These are phyloP conservation scores for Drosophila oshimai DNA, from an alignment of 1,140 invertebrate species.

Conservation along the genomic window DNA sequence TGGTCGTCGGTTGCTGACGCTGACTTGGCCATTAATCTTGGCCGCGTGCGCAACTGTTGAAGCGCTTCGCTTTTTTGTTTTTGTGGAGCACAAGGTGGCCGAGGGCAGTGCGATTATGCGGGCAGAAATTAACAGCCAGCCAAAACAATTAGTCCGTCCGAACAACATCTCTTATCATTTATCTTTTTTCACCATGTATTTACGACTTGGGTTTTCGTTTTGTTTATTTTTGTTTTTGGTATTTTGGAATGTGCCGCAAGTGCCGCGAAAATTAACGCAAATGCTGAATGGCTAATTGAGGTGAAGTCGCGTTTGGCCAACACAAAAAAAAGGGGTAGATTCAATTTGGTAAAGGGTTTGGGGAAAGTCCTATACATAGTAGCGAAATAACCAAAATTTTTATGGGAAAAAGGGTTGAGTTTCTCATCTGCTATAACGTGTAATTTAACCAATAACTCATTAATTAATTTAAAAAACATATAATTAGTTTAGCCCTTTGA, in stretches of 20 bases:
- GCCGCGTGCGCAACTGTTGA: slow-evolving; percentile 79
- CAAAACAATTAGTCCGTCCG: slow-evolving; percentile 72
- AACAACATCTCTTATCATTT: slow-evolving; percentile 52
- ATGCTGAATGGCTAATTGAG: slow-evolving; percentile 67
- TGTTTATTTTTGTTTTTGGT: slow-evolving; percentile 6
- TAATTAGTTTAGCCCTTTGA: too few species aligned
- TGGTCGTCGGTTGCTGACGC: not conserved
- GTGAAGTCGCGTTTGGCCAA: slow-evolving; percentile 14
- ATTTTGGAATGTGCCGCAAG: slow-evolving; percentile 77
- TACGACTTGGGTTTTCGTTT: slow-evolving; percentile 28
- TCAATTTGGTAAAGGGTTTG: not conserved
- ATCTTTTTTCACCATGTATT: slow-evolving; percentile 39
- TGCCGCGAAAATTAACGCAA: slow-evolving; percentile 79
- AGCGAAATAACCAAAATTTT: too few species aligned
- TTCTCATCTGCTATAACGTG: too few species aligned
- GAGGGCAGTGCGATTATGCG: slow-evolving; percentile 73
- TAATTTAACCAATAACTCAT: too few species aligned
- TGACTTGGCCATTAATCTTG: slow-evolving; percentile 64
- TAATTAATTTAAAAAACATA: too few species aligned
- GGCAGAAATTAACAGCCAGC: slow-evolving; percentile 75
- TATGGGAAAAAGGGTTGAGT: too few species aligned
- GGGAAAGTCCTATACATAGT: too few species aligned
- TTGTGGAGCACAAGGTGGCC: slow-evolving; percentile 72
- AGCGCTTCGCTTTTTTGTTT: slow-evolving; percentile 58
- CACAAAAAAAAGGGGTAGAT: slow-evolving; percentile 11